phyloP scores from a whole-genome alignment of 2,888 invertebrate genomes.

The Lycia hirtaria region DNA sequence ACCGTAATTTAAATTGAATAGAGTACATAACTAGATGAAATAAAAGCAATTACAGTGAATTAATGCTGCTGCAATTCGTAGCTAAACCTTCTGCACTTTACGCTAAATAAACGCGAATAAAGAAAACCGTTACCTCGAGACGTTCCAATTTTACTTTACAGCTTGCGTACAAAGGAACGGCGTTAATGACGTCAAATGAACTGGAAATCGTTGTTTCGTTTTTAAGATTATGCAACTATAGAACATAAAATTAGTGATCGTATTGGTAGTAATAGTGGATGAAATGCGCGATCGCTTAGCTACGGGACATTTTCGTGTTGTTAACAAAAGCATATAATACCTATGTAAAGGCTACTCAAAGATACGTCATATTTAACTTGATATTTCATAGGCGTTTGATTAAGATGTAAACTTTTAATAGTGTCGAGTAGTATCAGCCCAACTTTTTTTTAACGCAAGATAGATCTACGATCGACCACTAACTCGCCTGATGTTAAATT shows the following conservation, averaged over 20 bases:
- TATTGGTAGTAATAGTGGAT: conserved; percentile 39
- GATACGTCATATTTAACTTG: too few species aligned
- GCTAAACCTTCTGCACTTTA: conserved; percentile 21
- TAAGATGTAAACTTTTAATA: too few species aligned
- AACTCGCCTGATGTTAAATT: too few species aligned
- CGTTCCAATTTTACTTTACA: conserved; percentile 26
- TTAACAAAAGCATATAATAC: conserved; percentile 67
- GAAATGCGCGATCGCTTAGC: conserved; percentile 36
- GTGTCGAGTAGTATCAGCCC: too few species aligned
- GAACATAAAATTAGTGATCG: conserved; percentile 53
- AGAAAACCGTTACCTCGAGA: conserved; percentile 31
- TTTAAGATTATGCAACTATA: conserved; percentile 41
- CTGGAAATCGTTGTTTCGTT: conserved; percentile 39
- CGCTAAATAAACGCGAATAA: conserved; percentile 29
- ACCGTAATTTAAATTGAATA: conserved; percentile 6
- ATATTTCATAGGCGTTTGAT: too few species aligned
- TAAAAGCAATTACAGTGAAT: conserved; percentile 9
- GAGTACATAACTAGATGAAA: conserved; percentile 10
- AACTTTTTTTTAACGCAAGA: too few species aligned
- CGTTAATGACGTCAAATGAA: conserved; percentile 40
- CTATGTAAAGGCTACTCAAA: too few species aligned
- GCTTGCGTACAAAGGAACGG: conserved; percentile 21
- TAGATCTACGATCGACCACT: too few species aligned
- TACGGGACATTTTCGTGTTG: conserved; percentile 42
- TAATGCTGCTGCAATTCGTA: conserved; percentile 11